These are phyloP conservation scores for Trichogramma pretiosum DNA, from an alignment of 1,140 invertebrate species.

Conservation along the genomic window DNA sequence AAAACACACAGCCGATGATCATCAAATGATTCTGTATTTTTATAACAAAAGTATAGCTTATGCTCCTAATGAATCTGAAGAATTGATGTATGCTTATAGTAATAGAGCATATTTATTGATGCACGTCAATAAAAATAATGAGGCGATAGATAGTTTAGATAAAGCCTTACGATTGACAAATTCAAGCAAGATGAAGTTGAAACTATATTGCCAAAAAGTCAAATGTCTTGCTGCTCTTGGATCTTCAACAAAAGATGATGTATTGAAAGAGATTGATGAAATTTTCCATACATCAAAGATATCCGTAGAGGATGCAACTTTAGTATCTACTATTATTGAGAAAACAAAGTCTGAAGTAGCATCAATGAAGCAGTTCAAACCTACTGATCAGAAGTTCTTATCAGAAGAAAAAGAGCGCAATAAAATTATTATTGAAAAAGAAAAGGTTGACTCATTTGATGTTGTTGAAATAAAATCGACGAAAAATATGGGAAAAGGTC, in stretches of 20 bases:
- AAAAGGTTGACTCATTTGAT: slow-evolving; percentile 30
- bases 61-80: background rate
- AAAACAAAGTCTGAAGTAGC: background rate
- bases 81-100: background rate
- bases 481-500: slow-evolving; percentile 52
- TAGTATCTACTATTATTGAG: background rate
- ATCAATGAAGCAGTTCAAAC: background rate
- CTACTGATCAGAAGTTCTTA: too few species aligned
- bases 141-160: background rate
- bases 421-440: background rate
- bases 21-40: background rate
- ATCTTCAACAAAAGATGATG: too few species aligned
- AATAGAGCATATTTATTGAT: background rate
- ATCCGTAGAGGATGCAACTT: too few species aligned
- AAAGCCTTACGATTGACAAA: background rate
- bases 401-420: too few species aligned
- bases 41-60: background rate
- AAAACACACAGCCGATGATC: too few species aligned
- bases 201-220: background rate
- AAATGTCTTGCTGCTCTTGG: too few species aligned
- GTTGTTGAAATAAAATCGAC: slow-evolving; percentile 50
- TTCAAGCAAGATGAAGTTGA: background rate
- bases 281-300: too few species aligned
- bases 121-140: background rate
- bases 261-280: too few species aligned